Evolutionary conservation across 2,797 vertebrate species (phyloP), one percentile per base, ranked within the genome.

Genomic region (Myotis pilosus): DNA sequence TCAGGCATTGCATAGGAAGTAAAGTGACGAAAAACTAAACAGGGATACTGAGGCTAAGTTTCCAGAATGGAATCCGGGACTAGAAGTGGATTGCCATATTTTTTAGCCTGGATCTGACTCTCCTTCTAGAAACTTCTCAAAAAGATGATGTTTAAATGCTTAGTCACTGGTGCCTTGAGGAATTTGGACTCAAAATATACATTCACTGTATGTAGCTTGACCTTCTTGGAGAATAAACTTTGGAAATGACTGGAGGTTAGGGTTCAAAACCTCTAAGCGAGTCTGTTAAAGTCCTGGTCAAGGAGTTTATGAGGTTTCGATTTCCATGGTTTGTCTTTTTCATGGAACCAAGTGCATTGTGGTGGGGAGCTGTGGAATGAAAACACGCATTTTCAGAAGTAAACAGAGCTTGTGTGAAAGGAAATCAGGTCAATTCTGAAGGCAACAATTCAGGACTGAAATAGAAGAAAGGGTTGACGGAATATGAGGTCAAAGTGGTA

Each of bases 401-500:
- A 94, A 96, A 92, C 94, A 95, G 83, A 94, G 44, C 41, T 90
- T 89, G 85, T 82, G 84, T 83, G 74, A 91, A 84, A 94, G 78
- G 83, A 92, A 95, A 82, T 64, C 2, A 30, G 51, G 79, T 81
- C 69, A 91, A 75, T 10, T 76, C 62, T 23, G 55, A 86, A 92
- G 78, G 62, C 74, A 91, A 76, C 68, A 85, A 13, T 25, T 30
- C 47, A 86, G 36, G 57, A 41, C 76, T 79, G 57, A 69, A 75
- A 76, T 19, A 36, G 49, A 36, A 68, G 79, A 78, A 19, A 3
- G 2, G 10, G 8, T 17, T n/a, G 23, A 74, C 53, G 12, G 25
- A 53, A 28, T 23, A 20, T 30, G 33, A 91, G 30, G 8, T 16
- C 19, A 11, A 8, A 44, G 25, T 16, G 10, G n/a, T 5, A 3